phyloP scores from a whole-genome alignment of 2,888 invertebrate species.

The Latrodectus hesperus region DNA sequence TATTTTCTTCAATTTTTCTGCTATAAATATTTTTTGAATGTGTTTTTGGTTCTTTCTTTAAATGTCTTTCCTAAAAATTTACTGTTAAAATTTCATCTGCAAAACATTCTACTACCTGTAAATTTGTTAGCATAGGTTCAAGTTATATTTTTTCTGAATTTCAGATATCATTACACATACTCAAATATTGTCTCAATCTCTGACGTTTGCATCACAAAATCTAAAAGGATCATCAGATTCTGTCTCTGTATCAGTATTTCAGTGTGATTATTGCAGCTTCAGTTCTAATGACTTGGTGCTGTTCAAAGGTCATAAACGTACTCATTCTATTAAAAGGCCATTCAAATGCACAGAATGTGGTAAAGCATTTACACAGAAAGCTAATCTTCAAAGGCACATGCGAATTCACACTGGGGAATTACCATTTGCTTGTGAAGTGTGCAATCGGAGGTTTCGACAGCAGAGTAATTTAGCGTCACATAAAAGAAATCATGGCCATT shows the following conservation, averaged over 20 bases:
- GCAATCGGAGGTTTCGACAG: constrained; percentile 33
- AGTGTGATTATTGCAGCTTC: constrained; percentile 2
- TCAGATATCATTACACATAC: not conserved
- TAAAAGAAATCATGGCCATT: constrained; percentile 20
- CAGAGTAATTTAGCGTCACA: constrained; percentile 34
- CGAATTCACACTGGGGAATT: constrained; percentile 46
- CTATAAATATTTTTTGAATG: no score
- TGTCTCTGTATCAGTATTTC: not conserved
- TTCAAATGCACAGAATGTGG: constrained; percentile 39
- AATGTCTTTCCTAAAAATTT: no score
- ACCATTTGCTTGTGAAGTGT: constrained; percentile 38
- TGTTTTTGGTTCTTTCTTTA: no score
- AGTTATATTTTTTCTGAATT: not conserved
- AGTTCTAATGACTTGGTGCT: not conserved
- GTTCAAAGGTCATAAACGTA: not conserved
- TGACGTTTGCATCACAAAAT: not conserved
- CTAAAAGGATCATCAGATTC: not conserved
- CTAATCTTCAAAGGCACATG: constrained; percentile 50
- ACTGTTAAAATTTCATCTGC: no score
- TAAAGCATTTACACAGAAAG: constrained; percentile 50
- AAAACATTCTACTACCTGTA: no score
- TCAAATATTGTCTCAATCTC: not conserved
- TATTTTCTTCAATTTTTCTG: no score
- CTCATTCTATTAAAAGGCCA: constrained; percentile 19
- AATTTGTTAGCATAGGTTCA: not conserved